Evolutionary conservation across 2,888 invertebrate genomes (phyloP).

Genomic region (Hyppa rectilinea): DNA sequence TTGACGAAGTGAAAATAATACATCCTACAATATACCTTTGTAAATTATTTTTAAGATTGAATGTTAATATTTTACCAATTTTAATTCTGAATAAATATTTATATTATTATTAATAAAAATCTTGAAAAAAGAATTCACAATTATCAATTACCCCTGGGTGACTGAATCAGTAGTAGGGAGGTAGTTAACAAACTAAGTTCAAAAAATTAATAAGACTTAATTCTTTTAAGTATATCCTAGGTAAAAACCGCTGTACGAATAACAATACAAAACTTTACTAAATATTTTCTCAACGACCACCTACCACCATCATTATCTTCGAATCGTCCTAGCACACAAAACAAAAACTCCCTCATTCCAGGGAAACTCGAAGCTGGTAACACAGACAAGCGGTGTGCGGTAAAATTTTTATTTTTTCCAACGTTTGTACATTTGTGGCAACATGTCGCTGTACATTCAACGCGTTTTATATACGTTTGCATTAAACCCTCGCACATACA

Average conservation of each 20-base stretch:
- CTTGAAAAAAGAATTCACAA: neutral
- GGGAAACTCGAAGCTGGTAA: conserved; percentile 42
- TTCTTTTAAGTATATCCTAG: neutral
- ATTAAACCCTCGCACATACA: conserved; percentile 56
- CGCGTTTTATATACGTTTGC: conserved; percentile 68
- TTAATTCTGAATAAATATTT: too few species aligned
- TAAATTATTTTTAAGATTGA: too few species aligned
- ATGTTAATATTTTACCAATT: too few species aligned
- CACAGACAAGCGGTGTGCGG: conserved; percentile 59
- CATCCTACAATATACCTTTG: too few species aligned
- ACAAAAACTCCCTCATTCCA: conserved; percentile 13
- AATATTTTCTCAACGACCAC: neutral
- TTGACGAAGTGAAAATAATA: neutral
- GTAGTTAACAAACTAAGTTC: neutral
- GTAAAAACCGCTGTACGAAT: neutral
- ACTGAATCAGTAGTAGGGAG: neutral
- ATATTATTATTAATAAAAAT: too few species aligned
- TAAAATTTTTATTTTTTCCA: conserved; percentile 70
- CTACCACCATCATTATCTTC: too few species aligned
- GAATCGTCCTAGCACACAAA: neutral
- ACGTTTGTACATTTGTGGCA: conserved; percentile 71
- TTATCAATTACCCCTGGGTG: too few species aligned
- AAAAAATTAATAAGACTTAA: neutral
- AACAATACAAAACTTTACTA: neutral
- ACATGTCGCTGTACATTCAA: conserved; percentile 68